phyloP scores from a whole-genome alignment of 2,797 vertebrate species.

The Argya squamiceps region DNA sequence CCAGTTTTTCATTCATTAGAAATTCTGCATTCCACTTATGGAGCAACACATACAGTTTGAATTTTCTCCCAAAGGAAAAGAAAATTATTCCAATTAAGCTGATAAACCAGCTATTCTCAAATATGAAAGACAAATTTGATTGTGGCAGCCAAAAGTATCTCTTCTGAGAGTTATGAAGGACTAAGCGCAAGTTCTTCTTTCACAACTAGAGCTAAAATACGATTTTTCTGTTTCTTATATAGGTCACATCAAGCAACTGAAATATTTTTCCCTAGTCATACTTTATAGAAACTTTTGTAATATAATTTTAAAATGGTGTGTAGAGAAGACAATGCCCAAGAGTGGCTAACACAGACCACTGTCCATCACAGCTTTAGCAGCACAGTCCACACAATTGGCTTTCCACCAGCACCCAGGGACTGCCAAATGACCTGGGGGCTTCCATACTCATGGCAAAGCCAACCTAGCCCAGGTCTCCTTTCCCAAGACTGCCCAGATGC shows the following conservation, averaged over 20 bases:
- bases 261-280: background rate
- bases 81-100: background rate
- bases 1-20: background rate
- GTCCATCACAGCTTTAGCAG: background rate
- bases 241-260: background rate
- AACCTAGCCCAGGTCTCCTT: background rate
- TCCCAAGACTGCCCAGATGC: background rate
- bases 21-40: background rate
- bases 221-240: background rate
- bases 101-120: background rate
- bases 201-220: background rate
- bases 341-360: background rate
- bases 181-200: background rate
- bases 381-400: background rate
- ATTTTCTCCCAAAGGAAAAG: background rate
- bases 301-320: too few species aligned
- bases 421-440: background rate
- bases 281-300: background rate
- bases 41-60: background rate
- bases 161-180: background rate
- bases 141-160: background rate
- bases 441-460: rapidly evolving
- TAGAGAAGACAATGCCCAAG: background rate
- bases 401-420: background rate
- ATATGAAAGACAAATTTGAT: background rate